phyloP scores from a whole-genome alignment of 2,113 vertebrate species.

The Thamnaconus septentrionalis region DNA sequence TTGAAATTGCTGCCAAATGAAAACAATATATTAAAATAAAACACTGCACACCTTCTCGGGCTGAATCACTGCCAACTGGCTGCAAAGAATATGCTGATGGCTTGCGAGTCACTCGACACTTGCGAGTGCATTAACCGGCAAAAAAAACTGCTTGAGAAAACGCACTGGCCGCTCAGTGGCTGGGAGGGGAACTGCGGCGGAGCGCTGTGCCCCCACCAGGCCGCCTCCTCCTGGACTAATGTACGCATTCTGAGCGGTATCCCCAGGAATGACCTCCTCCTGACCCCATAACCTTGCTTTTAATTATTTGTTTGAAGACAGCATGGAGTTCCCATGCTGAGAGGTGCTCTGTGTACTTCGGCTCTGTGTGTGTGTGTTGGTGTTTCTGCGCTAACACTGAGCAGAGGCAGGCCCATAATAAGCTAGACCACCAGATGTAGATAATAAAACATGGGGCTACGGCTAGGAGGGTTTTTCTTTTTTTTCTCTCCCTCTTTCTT shows the following conservation, averaged over 20 bases:
- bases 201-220: conserved; percentile 28
- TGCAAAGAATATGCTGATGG: conserved; percentile 43
- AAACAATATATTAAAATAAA: too few relatives aligned
- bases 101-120: too few relatives aligned
- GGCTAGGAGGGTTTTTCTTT: conserved; percentile 49
- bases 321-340: conserved; percentile 95
- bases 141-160: conserved; percentile 45
- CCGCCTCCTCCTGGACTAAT: conserved; percentile 72
- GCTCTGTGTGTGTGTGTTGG: conserved; percentile 45
- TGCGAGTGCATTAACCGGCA: conserved; percentile 34
- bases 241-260: conserved; percentile 95
- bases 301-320: conserved; percentile 99
- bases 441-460: conserved; percentile 84
- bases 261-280: conserved; percentile 93
- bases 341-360: conserved; percentile 79
- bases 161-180: conserved; percentile 1
- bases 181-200: conserved; percentile 55
- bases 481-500: not conserved
- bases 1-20: too few relatives aligned
- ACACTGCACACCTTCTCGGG: too few relatives aligned
- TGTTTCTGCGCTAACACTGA: conserved; percentile 64
- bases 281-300: conserved; percentile 95
- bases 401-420: conserved; percentile 83
- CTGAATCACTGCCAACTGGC: too few relatives aligned
- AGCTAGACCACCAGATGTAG: conserved; percentile 91